Evolutionary conservation across 2,797 vertebrate genomes (phyloP), one percentile per base, ranked within the genome.

Genomic region (Merluccius polli): DNA sequence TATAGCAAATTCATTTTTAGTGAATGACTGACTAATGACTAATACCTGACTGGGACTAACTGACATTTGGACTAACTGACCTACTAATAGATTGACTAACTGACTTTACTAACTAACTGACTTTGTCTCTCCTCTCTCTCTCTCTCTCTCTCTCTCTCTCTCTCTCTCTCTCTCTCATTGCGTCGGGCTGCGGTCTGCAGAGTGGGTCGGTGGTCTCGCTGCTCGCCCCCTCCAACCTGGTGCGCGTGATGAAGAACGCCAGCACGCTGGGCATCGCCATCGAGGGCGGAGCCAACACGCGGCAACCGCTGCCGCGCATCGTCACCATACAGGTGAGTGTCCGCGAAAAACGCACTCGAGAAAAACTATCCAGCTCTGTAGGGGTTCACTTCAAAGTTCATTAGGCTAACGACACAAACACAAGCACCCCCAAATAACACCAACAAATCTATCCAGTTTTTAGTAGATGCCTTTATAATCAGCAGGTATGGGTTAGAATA

Each of bases 201-300:
- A 93, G 91, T 0, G 93, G 93, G 30, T 93, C 86, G 9, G 73
- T 73, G 0, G 35, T 81, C 35, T 80, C 83, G 80, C 75, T 93
- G 67, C 90, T 65, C 0, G 59, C 94, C 35, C 92, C 93, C 0
- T 93, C 96, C 0, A 90, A 90, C 30, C 86, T 97, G 79, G 92
- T 98, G 38, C 93, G 94, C 0, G 95, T 98, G 81, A 82, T 90
- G 73, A 98, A 98, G 87, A 97, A 94, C 0, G 93, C 96, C 0
- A 95, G 90, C 1, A 97, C 96, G 1, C 74, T 99, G 79, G 97
- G 97, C 52, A 97, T 99, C 0, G 97, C 97, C 85, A 96, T 99
- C 1, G 97, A 99, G 86, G 97, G 97, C 0, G 97, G 97, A 9
- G 97, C 96, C 3, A 98, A 98, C 87, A 96, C 97, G 0, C 94